Percentiles rank a stretch among this genome's conserved stretches.
Conservation (phyloP, 2,888 invertebrate genomes). For the Leucania comma region DNA sequence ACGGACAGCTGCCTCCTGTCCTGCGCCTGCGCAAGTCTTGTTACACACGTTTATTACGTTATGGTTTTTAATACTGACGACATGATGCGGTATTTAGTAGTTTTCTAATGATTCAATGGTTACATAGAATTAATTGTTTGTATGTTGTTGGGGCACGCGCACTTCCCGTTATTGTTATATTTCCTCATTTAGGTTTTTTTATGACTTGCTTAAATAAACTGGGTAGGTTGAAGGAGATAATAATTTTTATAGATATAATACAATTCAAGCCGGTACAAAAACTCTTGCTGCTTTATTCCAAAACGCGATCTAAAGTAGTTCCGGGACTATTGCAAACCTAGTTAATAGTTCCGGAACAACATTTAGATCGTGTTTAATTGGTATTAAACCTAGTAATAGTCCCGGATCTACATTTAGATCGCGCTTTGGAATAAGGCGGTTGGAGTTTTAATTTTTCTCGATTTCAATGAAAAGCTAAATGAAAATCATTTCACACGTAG, state of each 20-base stretch:
- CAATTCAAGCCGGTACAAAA: background rate
- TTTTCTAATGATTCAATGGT: conserved; percentile 53
- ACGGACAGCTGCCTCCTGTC: conserved; percentile 47
- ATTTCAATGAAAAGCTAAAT: background rate
- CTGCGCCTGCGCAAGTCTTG: conserved; percentile 46
- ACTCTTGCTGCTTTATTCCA: no score
- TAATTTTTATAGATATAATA: background rate
- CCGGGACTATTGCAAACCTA: no score
- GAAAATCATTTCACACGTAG: no score
- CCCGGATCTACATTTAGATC: no score
- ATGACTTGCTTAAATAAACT: conserved; percentile 4
- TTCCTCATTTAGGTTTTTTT: conserved; percentile 21
- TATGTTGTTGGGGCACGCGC: conserved; percentile 36
- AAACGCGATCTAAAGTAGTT: no score
- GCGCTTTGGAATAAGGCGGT: no score
- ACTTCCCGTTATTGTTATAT: conserved; percentile 39
- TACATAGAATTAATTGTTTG: conserved; percentile 48
- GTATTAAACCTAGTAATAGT: no score
- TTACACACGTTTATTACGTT: conserved; percentile 34
- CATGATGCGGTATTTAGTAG: conserved; percentile 38
- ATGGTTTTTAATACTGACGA: conserved; percentile 47
- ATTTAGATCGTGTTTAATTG: no score
- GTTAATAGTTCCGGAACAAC: no score
- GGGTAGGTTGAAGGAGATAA: background rate
- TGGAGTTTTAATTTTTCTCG: background rate